Evolutionary conservation across 2,888 invertebrate species (phyloP).

Genomic region (Torymus aiolomorphi): DNA sequence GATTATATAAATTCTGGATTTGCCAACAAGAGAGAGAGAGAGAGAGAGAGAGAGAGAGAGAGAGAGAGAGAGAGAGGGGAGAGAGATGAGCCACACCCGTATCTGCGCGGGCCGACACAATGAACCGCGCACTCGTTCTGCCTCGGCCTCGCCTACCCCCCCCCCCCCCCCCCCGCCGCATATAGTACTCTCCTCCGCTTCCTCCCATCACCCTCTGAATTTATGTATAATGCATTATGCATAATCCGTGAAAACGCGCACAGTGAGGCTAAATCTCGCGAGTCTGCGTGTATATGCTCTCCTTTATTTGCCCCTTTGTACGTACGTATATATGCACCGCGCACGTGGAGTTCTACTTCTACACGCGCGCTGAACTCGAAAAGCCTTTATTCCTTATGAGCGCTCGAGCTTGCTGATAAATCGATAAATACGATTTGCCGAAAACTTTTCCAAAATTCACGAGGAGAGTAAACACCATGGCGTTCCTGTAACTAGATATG

Average conservation of each 20-base stretch:
- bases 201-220: neutral
- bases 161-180: neutral
- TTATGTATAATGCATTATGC: slow-evolving; percentile 8
- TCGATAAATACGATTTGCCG: too few relatives aligned
- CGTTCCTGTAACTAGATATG: too few relatives aligned
- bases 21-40: neutral
- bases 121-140: neutral
- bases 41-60: neutral
- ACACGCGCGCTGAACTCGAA: neutral
- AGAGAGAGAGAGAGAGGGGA: slow-evolving; percentile 11
- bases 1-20: slow-evolving; percentile 28
- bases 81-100: neutral
- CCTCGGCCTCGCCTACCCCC: neutral
- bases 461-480: too few relatives aligned
- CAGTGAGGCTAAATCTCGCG: too few relatives aligned
- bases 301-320: too few relatives aligned
- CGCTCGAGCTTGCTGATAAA: too few relatives aligned
- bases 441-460: too few relatives aligned
- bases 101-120: slow-evolving; percentile 7
- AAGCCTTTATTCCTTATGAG: too few relatives aligned
- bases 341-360: neutral
- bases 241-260: neutral
- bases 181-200: neutral
- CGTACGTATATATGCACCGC: neutral
- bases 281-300: too few relatives aligned